A percentile compares a stretch with the other conserved stretches of the same genome.
Conservation (phyloP, 2,888 invertebrate species). For the Ypsolopha scabrella region DNA sequence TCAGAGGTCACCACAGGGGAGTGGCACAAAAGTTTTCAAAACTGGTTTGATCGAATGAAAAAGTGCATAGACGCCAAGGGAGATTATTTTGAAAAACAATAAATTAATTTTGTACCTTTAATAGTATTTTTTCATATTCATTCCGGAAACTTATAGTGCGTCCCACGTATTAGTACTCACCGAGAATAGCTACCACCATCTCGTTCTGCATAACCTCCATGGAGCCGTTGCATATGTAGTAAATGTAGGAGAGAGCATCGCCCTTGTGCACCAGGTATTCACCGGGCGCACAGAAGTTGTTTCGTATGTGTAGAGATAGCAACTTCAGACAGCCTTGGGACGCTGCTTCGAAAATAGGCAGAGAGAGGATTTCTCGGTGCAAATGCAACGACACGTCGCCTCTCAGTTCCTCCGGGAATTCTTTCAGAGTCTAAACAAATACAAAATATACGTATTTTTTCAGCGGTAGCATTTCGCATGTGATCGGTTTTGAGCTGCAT, state of each 20-base stretch:
- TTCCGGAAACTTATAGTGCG: no score
- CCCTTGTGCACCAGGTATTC: conserved; percentile 95
- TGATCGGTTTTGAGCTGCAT: no score
- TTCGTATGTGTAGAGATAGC: conserved; percentile 90
- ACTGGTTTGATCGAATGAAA: no score
- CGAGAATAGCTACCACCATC: conserved; percentile 97
- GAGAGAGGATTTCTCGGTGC: conserved; percentile 92
- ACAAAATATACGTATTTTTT: neutral
- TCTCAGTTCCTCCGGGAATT: conserved; percentile 95
- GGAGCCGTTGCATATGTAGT: conserved; percentile 96
- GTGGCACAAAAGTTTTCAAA: no score
- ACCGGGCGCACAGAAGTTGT: conserved; percentile 96
- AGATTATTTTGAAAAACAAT: no score
- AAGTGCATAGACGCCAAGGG: no score
- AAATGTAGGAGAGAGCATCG: conserved; percentile 93
- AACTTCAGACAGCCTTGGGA: conserved; percentile 95
- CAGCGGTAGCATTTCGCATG: no score
- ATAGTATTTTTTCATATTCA: no score
- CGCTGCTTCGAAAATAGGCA: conserved; percentile 95
- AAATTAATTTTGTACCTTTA: no score
- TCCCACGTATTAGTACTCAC: conserved; percentile 75
- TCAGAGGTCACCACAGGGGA: no score
- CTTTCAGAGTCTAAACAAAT: conserved; percentile 84
- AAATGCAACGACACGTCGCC: conserved; percentile 97
- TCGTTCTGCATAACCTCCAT: conserved; percentile 97